Percentiles rank a stretch among this genome's conserved stretches.
Evolutionary conservation across 2,888 invertebrate species (phyloP).

Genomic region (Nesidiocoris tenuis): DNA sequence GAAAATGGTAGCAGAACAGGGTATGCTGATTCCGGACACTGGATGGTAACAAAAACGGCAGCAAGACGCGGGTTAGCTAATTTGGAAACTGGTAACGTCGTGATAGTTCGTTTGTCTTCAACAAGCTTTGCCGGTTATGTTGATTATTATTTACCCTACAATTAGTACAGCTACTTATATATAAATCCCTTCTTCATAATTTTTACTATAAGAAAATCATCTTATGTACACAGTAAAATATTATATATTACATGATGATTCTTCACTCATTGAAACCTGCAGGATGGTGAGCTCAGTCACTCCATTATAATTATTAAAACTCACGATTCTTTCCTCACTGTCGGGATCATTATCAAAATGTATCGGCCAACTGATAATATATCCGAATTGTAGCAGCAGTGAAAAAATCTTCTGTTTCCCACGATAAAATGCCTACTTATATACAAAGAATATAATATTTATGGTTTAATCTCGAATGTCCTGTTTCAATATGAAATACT

Average conservation of each 20-base stretch:
- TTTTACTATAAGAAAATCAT: neutral
- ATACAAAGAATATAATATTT: neutral
- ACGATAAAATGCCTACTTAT: neutral
- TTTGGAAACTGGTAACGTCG: too few species aligned
- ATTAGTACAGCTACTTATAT: neutral
- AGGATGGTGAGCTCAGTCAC: neutral
- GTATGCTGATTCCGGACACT: too few species aligned
- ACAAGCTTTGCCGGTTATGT: too few species aligned
- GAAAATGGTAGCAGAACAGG: too few species aligned
- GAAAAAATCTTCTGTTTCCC: neutral
- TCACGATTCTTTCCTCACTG: neutral
- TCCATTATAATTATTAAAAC: neutral
- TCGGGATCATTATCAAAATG: neutral
- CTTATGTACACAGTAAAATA: neutral
- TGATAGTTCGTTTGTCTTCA: too few species aligned
- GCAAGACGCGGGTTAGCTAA: too few species aligned
- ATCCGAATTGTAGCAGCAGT: neutral
- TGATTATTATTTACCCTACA: neutral
- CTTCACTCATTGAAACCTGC: neutral
- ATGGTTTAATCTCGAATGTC: neutral
- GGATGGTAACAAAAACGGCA: too few species aligned
- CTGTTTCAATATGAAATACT: slow-evolving; percentile 41
- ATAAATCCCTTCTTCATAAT: neutral
- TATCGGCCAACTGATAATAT: too few species aligned
- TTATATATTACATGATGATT: neutral